Evolutionary conservation across 64 coral and sea anemone genomes (phyloP).

Genomic region (Acropora yongei): DNA sequence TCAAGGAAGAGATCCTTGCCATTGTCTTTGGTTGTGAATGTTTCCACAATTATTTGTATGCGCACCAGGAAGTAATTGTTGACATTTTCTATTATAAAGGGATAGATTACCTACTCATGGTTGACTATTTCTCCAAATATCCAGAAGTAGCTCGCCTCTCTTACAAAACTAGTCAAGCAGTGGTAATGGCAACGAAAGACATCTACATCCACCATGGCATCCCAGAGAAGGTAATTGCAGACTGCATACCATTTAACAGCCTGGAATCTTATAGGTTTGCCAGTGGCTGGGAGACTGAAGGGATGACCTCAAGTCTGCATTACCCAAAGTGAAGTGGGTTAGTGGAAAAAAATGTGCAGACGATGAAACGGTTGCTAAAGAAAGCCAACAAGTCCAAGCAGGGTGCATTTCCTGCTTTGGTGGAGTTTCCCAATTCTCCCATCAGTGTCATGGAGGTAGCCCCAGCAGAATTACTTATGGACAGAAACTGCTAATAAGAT

Average conservation of each 20-base stretch:
- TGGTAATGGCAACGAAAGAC: constrained; percentile 42
- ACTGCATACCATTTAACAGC: constrained; percentile 64
- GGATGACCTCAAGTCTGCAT: constrained; percentile 21
- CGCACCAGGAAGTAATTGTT: neutral
- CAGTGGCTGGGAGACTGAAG: too few relatives aligned
- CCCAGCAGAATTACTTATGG: too few relatives aligned
- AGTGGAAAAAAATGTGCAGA: constrained; percentile 23
- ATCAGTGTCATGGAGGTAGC: too few relatives aligned
- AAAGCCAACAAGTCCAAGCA: too few relatives aligned
- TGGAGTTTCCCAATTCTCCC: too few relatives aligned
- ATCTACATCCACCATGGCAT: constrained; percentile 50
- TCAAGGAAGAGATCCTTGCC: constrained; percentile 48
- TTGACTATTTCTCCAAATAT: constrained; percentile 56
- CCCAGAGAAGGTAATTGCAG: constrained; percentile 50
- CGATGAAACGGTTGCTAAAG: constrained; percentile 25
- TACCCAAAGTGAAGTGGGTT: constrained; percentile 45
- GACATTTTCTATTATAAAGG: constrained; percentile 48
- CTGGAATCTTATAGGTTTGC: neutral
- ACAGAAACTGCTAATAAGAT: too few relatives aligned
- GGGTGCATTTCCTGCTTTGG: too few relatives aligned
- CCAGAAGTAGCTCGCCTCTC: neutral
- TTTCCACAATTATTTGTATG: neutral
- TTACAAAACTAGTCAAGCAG: constrained; percentile 13
- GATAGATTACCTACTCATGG: constrained; percentile 32
- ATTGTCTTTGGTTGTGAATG: constrained; percentile 48